These are phyloP conservation scores for Prinia subflava DNA, from an alignment of 2,113 vertebrate genomes.

Conservation along the genomic window DNA sequence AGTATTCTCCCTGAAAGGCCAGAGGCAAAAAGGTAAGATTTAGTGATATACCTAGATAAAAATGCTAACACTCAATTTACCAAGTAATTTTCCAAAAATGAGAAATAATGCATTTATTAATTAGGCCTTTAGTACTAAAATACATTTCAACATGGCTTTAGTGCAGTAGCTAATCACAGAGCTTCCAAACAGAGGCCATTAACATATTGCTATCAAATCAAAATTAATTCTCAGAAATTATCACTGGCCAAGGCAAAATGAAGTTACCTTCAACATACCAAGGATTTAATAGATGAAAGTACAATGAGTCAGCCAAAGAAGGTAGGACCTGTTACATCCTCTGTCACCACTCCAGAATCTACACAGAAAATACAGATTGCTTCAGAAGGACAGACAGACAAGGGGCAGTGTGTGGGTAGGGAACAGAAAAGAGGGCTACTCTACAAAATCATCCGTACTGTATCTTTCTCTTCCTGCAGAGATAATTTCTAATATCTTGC, in stretches of 20 bases:
- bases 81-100: neutral
- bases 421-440: neutral
- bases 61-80: neutral
- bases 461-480: neutral
- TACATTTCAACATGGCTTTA: neutral
- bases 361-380: neutral
- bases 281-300: neutral
- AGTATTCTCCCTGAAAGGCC: neutral
- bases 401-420: neutral
- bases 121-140: neutral
- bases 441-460: neutral
- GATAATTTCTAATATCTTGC: neutral
- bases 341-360: neutral
- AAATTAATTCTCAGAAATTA: neutral
- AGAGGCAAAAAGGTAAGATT: neutral
- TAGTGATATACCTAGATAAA: neutral
- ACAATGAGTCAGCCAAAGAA: neutral
- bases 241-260: neutral
- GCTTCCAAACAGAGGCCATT: neutral
- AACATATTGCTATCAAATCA: neutral
- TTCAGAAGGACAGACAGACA: neutral
- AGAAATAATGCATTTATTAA: neutral
- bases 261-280: neutral
- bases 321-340: neutral
- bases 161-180: neutral